A percentile compares a stretch with the other conserved stretches of the same genome.
Evolutionary conservation across 2,113 vertebrate genomes (phyloP).

Genomic region (Sakesphorus luctuosus): DNA sequence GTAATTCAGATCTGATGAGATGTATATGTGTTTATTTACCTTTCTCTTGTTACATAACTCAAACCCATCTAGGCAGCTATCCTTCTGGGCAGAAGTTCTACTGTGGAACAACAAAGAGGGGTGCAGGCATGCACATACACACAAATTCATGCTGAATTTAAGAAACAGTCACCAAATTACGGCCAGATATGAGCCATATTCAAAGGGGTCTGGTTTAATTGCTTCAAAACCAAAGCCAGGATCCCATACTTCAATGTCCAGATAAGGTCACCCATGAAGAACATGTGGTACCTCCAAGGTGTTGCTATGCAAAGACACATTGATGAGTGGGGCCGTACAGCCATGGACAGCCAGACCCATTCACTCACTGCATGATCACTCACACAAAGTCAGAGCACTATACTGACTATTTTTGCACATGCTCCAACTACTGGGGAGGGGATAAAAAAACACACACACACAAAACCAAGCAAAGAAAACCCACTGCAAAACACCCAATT

Average conservation of each 20-base stretch:
- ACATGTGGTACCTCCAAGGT: accelerated
- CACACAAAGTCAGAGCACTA: neutral
- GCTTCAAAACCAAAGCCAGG: neutral
- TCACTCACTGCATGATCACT: neutral
- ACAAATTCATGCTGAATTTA: neutral
- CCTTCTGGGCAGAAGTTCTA: neutral
- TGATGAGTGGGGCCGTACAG: neutral
- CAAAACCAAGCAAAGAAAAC: neutral
- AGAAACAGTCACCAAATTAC: neutral
- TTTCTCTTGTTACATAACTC: neutral
- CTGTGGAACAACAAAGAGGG: neutral
- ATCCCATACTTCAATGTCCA: neutral
- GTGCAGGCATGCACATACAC: neutral
- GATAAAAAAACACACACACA: neutral
- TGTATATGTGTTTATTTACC: neutral
- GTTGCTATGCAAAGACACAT: neutral
- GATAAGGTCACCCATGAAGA: accelerated
- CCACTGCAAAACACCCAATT: neutral
- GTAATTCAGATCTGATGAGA: neutral
- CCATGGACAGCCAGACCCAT: neutral
- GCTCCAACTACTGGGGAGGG: accelerated
- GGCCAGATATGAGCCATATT: neutral
- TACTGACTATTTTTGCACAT: neutral
- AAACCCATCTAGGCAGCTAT: neutral
- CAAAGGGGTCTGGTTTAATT: neutral